Percentiles rank a stretch among this genome's conserved stretches.
Evolutionary conservation across 53 echinoderm and acorn worm species (phyloP).

Genomic region (Mesocentrotus franciscanus): DNA sequence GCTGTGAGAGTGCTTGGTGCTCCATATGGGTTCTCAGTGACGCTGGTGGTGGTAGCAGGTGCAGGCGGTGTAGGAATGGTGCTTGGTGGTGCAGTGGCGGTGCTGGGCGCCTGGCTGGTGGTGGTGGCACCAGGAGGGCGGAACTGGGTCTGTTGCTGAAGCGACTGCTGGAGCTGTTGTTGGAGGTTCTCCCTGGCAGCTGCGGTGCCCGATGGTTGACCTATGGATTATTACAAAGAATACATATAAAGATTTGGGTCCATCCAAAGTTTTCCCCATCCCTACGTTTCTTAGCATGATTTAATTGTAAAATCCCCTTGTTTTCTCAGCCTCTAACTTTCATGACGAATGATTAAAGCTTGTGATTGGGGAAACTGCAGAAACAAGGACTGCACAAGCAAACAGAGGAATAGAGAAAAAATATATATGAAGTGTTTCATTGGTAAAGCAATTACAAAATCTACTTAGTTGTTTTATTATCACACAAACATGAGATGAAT

Average conservation of each 20-base stretch:
- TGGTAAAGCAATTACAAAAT: neutral
- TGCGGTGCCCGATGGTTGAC: constrained; percentile 72
- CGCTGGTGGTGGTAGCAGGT: constrained; percentile 56
- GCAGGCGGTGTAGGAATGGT: constrained; percentile 61
- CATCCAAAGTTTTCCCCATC: neutral
- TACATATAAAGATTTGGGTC: neutral
- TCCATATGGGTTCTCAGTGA: constrained; percentile 54
- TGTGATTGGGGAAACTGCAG: too few species aligned
- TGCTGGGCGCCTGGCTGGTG: constrained; percentile 53
- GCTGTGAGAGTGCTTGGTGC: constrained; percentile 46
- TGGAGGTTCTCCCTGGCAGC: constrained; percentile 93
- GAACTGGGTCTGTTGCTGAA: constrained; percentile 76
- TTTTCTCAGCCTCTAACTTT: too few species aligned
- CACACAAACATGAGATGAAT: neutral
- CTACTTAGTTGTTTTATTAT: neutral
- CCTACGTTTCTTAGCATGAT: neutral
- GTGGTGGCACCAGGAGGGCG: constrained; percentile 66
- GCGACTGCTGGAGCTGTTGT: constrained; percentile 89
- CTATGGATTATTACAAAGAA: constrained; percentile 59
- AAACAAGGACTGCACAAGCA: neutral
- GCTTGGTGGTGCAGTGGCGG: constrained; percentile 41
- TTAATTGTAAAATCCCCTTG: too few species aligned
- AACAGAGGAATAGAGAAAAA: neutral
- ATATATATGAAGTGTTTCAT: neutral
- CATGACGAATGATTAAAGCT: too few species aligned